phyloP scores from a whole-genome alignment of 2,888 invertebrate species.

The Merodon equestris region DNA sequence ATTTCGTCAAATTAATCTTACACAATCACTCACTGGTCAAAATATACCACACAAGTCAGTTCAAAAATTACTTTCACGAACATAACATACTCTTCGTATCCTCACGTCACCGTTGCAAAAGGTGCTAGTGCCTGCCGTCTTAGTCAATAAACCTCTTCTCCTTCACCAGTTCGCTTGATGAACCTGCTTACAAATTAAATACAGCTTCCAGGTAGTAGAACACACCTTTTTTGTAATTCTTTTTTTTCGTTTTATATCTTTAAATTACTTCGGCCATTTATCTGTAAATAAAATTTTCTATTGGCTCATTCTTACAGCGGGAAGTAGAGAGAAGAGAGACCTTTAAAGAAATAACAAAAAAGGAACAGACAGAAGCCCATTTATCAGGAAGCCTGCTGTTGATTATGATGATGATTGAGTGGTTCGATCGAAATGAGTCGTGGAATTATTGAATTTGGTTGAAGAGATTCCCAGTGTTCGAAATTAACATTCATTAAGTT shows the following conservation, averaged over 20 bases:
- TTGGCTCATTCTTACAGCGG: constrained; percentile 13
- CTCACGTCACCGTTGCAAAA: constrained; percentile 15
- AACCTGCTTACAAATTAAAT: constrained; percentile 41
- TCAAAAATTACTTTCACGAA: constrained; percentile 20
- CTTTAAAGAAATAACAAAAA: constrained; percentile 5
- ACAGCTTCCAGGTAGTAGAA: constrained; percentile 51
- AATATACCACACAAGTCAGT: constrained; percentile 43
- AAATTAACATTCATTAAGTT: constrained; percentile 55
- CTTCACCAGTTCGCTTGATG: constrained; percentile 6
- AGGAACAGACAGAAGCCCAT: constrained; percentile 50
- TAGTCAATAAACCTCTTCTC: constrained; percentile 6
- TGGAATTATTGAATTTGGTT: constrained; percentile 41
- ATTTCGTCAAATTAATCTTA: constrained; percentile 50
- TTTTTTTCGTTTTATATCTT: constrained; percentile 19
- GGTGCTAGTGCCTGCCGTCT: constrained; percentile 1
- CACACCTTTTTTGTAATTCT: constrained; percentile 33
- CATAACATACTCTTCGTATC: constrained; percentile 1
- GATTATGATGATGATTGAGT: constrained; percentile 60
- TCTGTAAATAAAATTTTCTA: constrained; percentile 36
- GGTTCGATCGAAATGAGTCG: constrained; percentile 36
- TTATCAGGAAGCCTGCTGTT: constrained; percentile 55
- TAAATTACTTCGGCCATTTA: constrained; percentile 43
- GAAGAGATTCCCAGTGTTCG: no score
- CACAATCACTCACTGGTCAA: constrained; percentile 41
- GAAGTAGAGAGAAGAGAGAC: not conserved